phyloP scores from a whole-genome alignment of 2,113 vertebrate genomes.

The Manacus vitellinus region DNA sequence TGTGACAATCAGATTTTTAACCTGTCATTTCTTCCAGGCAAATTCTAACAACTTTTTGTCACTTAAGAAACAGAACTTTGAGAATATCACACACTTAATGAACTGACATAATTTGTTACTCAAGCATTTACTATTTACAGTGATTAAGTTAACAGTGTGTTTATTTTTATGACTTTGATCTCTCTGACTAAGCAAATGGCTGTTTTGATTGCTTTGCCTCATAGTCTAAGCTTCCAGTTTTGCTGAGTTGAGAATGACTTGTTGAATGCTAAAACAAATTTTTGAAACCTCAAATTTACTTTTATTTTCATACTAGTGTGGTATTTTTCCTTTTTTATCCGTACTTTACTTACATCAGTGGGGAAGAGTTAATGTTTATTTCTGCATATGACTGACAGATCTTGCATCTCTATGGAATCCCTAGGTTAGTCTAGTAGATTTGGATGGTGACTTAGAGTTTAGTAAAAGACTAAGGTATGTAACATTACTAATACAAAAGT shows the following conservation, averaged over 20 bases:
- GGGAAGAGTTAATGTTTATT: neutral
- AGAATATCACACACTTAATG: neutral
- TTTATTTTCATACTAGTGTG: neutral
- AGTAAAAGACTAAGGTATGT: neutral
- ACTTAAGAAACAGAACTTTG: neutral
- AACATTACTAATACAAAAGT: neutral
- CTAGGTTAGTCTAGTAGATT: neutral
- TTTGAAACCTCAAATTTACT: neutral
- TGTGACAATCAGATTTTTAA: neutral
- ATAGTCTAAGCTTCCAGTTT: neutral
- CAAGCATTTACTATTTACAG: neutral
- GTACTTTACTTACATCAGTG: neutral
- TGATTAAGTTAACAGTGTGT: neutral
- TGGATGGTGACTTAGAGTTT: neutral
- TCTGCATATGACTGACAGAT: neutral
- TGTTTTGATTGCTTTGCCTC: neutral
- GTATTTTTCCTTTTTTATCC: neutral
- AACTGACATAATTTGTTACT: neutral
- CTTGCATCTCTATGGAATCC: neutral
- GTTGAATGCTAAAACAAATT: neutral
- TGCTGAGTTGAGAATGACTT: neutral
- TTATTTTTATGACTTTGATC: neutral
- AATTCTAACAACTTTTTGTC: neutral
- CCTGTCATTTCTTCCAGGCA: neutral
- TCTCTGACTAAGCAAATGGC: neutral